Evolutionary conservation across 1,140 invertebrate species (phyloP).

Genomic region (Cyphomyrmex costatus): DNA sequence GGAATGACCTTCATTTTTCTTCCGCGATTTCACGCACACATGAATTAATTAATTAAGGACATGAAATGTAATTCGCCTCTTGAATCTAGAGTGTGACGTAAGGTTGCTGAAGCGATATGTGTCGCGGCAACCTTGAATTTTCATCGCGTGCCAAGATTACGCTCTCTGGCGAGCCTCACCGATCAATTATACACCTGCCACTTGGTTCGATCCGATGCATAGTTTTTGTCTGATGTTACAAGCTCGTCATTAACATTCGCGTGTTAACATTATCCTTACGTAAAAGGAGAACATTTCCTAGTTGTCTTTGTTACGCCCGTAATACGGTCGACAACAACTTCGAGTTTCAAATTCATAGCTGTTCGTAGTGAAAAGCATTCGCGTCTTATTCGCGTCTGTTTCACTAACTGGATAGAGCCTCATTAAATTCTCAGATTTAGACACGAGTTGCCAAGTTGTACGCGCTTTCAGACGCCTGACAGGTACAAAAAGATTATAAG

Average conservation of each 20-base stretch:
- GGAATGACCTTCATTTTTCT: not conserved
- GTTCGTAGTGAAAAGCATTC: not conserved
- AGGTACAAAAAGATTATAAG: not conserved
- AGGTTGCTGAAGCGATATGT: constrained; percentile 72
- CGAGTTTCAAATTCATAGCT: not conserved
- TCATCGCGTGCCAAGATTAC: constrained; percentile 82
- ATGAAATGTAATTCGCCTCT: constrained; percentile 26
- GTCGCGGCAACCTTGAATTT: constrained; percentile 78
- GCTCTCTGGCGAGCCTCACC: constrained; percentile 59
- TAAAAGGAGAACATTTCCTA: not conserved
- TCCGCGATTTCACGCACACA: constrained; percentile 29
- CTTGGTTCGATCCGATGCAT: not conserved
- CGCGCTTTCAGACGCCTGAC: not conserved
- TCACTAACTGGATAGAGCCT: not conserved
- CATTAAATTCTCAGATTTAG: constrained; percentile 10
- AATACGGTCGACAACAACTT: not conserved
- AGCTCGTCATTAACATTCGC: not conserved
- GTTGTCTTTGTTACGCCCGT: not conserved
- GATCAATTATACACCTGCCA: constrained; percentile 69
- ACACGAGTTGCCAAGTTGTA: not conserved
- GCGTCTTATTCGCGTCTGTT: not conserved
- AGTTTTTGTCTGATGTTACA: not conserved
- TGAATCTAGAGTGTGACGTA: constrained; percentile 74
- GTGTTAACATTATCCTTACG: not conserved
- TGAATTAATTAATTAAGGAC: constrained; percentile 41